These are phyloP conservation scores for Drosophila greeni DNA, from an alignment of 2,888 invertebrate species.

Conservation along the genomic window DNA sequence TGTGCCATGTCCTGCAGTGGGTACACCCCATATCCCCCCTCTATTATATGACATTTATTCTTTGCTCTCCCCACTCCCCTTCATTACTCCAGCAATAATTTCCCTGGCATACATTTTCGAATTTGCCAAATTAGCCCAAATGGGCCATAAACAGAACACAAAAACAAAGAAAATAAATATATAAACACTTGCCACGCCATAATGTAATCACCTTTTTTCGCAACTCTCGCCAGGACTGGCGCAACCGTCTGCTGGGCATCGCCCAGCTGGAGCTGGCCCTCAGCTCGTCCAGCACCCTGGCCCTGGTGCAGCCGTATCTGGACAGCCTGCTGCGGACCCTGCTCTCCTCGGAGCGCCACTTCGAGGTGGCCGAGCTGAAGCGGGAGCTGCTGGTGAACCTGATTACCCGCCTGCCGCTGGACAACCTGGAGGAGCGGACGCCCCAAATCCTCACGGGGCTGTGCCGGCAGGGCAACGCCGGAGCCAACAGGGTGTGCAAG, in stretches of 20 bases:
- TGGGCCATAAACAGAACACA: conserved; percentile 31
- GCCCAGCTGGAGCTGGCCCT: conserved; percentile 78
- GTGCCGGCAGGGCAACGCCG: conserved; percentile 78
- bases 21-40: too few relatives aligned
- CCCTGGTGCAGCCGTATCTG: conserved; percentile 82
- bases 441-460: conserved; percentile 78
- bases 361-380: conserved; percentile 78
- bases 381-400: conserved; percentile 77
- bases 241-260: conserved; percentile 76
- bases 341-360: conserved; percentile 82
- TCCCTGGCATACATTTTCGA: conserved; percentile 10
- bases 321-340: conserved; percentile 83
- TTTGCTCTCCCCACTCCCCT: not conserved
- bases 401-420: conserved; percentile 78
- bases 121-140: conserved; percentile 20
- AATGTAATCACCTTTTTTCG: conserved; percentile 14
- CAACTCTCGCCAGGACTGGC: conserved; percentile 75
- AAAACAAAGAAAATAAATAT: conserved; percentile 3
- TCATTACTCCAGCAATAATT: conserved; percentile 15
- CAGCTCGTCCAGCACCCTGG: conserved; percentile 80
- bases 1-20: too few relatives aligned
- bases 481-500: conserved; percentile 79
- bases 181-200: conserved; percentile 31
- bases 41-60: not conserved
- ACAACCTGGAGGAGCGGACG: conserved; percentile 78